phyloP scores from a whole-genome alignment of 2,797 vertebrate species.

The Pantherophis vulpinus region DNA sequence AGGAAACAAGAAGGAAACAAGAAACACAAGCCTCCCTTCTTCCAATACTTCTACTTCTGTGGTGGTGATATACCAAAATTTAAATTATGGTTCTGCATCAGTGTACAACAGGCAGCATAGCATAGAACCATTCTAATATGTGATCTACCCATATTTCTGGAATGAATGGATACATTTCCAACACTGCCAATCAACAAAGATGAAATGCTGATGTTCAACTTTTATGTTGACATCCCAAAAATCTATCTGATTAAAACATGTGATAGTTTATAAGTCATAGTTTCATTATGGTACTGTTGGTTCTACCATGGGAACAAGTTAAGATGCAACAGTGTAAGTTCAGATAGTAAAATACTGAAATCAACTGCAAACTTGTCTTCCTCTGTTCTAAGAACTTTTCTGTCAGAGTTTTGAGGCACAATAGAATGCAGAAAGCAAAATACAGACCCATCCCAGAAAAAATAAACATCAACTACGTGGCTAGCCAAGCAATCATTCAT shows the following conservation, averaged over 20 bases:
- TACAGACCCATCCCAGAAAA: background rate
- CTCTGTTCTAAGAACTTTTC: background rate
- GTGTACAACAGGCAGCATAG: background rate
- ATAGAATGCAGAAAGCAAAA: background rate
- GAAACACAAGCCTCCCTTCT: background rate
- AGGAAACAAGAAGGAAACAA: background rate
- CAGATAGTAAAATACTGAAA: background rate
- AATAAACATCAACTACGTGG: background rate
- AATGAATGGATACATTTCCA: background rate
- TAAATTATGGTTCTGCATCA: background rate
- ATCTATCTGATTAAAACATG: background rate
- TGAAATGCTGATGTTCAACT: background rate
- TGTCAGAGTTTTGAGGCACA: background rate
- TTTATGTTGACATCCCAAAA: background rate
- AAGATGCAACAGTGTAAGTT: background rate
- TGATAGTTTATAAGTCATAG: background rate
- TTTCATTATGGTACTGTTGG: background rate
- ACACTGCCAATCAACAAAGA: background rate
- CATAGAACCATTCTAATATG: background rate
- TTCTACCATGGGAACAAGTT: background rate
- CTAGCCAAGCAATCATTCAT: background rate
- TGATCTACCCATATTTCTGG: background rate
- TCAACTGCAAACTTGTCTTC: background rate
- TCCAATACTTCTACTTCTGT: background rate
- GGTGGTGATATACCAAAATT: background rate